phyloP scores from a whole-genome alignment of 2,113 vertebrate species.

The Bufo gargarizans region DNA sequence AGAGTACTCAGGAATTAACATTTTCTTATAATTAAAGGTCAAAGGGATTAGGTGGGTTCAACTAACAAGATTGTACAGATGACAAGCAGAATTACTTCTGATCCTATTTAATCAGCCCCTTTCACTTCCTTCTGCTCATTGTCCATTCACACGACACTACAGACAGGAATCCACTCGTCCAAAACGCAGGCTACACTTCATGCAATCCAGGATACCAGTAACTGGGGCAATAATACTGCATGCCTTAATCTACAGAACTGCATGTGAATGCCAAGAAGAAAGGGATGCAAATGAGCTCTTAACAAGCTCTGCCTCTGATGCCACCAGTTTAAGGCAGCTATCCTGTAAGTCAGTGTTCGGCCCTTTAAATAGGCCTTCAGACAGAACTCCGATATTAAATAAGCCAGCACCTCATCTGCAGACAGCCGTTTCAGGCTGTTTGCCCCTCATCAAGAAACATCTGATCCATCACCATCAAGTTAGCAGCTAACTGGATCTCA shows the following conservation, averaged over 20 bases:
- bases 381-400: too few relatives aligned
- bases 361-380: too few relatives aligned
- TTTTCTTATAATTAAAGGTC: neutral
- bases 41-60: conserved; percentile 59
- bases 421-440: too few relatives aligned
- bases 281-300: too few relatives aligned
- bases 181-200: neutral
- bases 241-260: neutral
- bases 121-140: conserved; percentile 22
- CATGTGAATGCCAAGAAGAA: neutral
- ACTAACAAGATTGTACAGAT: conserved; percentile 50
- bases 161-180: neutral
- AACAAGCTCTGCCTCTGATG: too few relatives aligned
- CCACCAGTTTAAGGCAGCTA: too few relatives aligned
- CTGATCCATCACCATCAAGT: neutral
- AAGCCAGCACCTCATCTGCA: too few relatives aligned
- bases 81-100: conserved; percentile 61
- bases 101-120: conserved; percentile 61
- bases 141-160: neutral
- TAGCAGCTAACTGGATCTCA: neutral
- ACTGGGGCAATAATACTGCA: neutral
- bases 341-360: too few relatives aligned
- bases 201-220: neutral
- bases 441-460: neutral
- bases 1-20: conserved; percentile 29